A percentile compares a stretch with the other conserved stretches of the same genome.
phyloP scores from a whole-genome alignment of 2,888 invertebrate species.

The Andrena dorsata region DNA sequence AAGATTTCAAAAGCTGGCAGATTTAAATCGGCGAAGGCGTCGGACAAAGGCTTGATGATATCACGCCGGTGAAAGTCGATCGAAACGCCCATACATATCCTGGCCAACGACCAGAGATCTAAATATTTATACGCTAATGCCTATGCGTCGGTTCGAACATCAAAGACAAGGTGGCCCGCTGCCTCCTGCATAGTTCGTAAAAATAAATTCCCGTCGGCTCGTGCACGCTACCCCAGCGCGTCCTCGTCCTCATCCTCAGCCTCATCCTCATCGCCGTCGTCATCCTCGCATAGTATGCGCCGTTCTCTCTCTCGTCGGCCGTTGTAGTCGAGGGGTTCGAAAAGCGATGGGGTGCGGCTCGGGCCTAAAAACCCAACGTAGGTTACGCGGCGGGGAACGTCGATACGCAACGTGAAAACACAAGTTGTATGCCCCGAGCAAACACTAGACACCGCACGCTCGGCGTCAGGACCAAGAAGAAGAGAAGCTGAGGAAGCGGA shows the following conservation, averaged over 20 bases:
- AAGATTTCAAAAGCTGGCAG: constrained; percentile 25
- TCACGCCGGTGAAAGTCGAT: constrained; percentile 68
- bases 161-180: constrained; percentile 78
- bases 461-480: constrained; percentile 45
- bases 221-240: constrained; percentile 53
- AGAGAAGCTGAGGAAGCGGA: constrained; percentile 48
- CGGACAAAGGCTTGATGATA: constrained; percentile 75
- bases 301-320: constrained; percentile 14
- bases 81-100: constrained; percentile 74
- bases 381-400: constrained; percentile 67
- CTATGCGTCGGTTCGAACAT: constrained; percentile 81
- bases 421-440: constrained; percentile 81
- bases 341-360: constrained; percentile 60
- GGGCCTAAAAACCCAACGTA: constrained; percentile 51
- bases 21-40: constrained; percentile 60
- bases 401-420: constrained; percentile 81
- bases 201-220: constrained; percentile 81
- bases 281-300: constrained; percentile 29
- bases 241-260: constrained; percentile 46
- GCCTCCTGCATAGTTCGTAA: constrained; percentile 81
- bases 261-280: constrained; percentile 28
- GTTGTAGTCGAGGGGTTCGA: constrained; percentile 56
- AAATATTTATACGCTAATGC: constrained; percentile 83
- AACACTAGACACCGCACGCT: constrained; percentile 74
- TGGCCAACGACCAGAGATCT: constrained; percentile 76